Percentiles rank a stretch among this genome's conserved stretches.
Evolutionary conservation across 2,888 invertebrate genomes (phyloP).

Genomic region (Scaptomyza caliginosa): DNA sequence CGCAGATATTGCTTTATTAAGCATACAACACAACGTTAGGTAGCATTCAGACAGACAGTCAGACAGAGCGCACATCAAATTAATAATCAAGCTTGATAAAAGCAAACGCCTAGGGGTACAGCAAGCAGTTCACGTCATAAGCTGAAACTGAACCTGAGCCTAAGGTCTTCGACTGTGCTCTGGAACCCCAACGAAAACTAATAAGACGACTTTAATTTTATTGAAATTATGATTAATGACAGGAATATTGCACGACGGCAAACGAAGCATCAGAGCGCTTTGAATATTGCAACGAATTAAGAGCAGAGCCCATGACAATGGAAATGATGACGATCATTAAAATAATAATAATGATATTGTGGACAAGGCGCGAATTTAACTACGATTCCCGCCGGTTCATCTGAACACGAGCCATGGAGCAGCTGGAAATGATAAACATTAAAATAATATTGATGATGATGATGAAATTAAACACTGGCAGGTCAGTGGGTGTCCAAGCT

Average conservation of each 20-base stretch:
- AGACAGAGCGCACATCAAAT: slow-evolving; percentile 50
- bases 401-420: slow-evolving; percentile 22
- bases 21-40: slow-evolving; percentile 60
- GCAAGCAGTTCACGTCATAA: slow-evolving; percentile 29
- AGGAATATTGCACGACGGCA: slow-evolving; percentile 57
- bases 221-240: slow-evolving; percentile 81
- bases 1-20: slow-evolving; percentile 68
- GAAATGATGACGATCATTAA: slow-evolving; percentile 26
- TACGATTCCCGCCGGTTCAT: slow-evolving; percentile 16
- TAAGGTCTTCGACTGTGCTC: slow-evolving; percentile 12
- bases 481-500: slow-evolving; percentile 35
- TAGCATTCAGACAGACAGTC: slow-evolving; percentile 13
- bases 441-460: slow-evolving; percentile 20
- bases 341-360: slow-evolving; percentile 15
- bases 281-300: slow-evolving; percentile 47
- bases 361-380: slow-evolving; percentile 18
- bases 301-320: slow-evolving; percentile 38
- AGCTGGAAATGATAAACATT: slow-evolving; percentile 7
- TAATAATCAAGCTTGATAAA: slow-evolving; percentile 67
- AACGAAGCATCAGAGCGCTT: slow-evolving; percentile 40
- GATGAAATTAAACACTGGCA: slow-evolving; percentile 37
- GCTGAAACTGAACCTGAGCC: slow-evolving; percentile 29
- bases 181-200: slow-evolving; percentile 34
- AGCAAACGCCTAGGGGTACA: slow-evolving; percentile 29
- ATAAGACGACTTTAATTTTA: slow-evolving; percentile 72